Evolutionary conservation across 2,113 vertebrate genomes (phyloP).

Genomic region (Catharus bicknelli): DNA sequence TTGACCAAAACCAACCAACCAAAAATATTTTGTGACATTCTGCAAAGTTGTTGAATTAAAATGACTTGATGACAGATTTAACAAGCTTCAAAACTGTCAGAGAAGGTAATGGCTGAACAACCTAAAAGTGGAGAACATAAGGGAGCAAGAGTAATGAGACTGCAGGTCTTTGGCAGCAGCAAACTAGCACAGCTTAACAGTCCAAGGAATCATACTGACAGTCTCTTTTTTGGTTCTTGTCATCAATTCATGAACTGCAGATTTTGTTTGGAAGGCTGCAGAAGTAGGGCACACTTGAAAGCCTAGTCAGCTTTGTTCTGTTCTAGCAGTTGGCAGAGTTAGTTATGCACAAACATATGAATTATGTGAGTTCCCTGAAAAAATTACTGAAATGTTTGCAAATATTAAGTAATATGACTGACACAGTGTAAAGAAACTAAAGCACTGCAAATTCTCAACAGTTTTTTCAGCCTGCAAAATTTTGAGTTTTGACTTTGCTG

Average conservation of each 20-base stretch:
- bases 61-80: not conserved
- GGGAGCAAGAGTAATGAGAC: not conserved
- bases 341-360: not conserved
- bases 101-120: not conserved
- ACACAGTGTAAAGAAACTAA: not conserved
- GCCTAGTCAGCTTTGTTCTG: slow-evolving; percentile 18
- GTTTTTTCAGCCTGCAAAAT: not conserved
- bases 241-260: slow-evolving; percentile 11
- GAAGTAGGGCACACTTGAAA: slow-evolving; percentile 46
- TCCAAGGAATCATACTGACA: not conserved
- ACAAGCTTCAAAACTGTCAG: not conserved
- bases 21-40: not conserved
- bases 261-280: slow-evolving; percentile 2
- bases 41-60: not conserved
- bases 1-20: not conserved
- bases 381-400: not conserved
- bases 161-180: not conserved
- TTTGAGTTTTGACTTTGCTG: not conserved
- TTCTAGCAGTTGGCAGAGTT: not conserved
- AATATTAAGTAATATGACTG: not conserved
- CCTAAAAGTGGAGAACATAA: not conserved
- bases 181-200: not conserved
- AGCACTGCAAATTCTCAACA: not conserved
- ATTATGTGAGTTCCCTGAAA: not conserved
- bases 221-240: not conserved